Base-by-base conservation (phyloP, 2,113 vertebrate genomes). In the Gymnorhina tibicen region DNA sequence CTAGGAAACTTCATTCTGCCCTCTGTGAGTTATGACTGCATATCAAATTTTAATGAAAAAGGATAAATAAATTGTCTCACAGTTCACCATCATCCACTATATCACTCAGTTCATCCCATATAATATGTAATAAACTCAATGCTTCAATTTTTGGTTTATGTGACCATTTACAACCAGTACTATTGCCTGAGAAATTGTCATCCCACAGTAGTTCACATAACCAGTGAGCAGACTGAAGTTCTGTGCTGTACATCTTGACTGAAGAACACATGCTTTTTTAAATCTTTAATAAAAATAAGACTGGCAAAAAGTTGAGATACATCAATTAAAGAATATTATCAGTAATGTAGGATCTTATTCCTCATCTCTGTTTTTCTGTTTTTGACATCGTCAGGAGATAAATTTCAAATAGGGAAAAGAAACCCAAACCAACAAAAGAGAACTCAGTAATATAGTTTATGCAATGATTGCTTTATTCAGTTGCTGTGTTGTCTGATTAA, bases 31-130 rank as follows among this genome's bases (percentile, higher is more conserved):
- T 97, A 97, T 93, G 95, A 89, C 56, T 64, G 53, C 74, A 87
- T 96, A 96, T 96, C 94, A 95, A 96, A 95, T 96, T 94, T 95
- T 96, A 96, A 97, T 94, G 96, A 95, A 96, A 96, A 96, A 97
- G 55, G 60, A 94, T 96, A 95, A 96, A 97, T 96, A 97, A 93
- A 93, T 96, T 95, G 87, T 96, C 94, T 96, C 78, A 94, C 77
- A 93, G 89, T 93, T 96, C 93, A 91, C 91, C 85, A 85, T 88
- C 78, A 93, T 91, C 85, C 66, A 91, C 81, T 96, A 91, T 93
- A 97, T 97, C 94, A 94, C 59, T 95, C 95, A 80, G 66, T 93
- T 95, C 81, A 73, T 91, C 82, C 87, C 74, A 93, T 96, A 94
- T 94, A 96, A 96, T 89, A 93, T 55, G 89, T 94, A 96, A 96